These are phyloP conservation scores for Leptodactylus fallax DNA, from an alignment of 2,797 vertebrate genomes.

Conservation along the genomic window DNA sequence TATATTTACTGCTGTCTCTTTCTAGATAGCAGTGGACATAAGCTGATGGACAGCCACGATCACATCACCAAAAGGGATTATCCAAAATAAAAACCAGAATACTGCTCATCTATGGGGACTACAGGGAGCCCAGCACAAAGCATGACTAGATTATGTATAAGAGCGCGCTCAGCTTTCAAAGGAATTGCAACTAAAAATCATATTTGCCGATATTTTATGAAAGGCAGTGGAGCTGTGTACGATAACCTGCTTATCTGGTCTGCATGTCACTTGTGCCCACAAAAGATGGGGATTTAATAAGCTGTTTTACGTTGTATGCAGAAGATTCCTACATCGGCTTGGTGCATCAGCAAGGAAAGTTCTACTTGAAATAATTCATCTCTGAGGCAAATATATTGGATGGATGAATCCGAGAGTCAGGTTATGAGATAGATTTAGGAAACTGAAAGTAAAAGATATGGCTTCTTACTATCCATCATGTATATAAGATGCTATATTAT, in stretches of 20 bases:
- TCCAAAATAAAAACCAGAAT: conserved; percentile 17
- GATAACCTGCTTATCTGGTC: conserved; percentile 17
- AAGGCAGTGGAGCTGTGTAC: background rate
- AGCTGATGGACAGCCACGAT: conserved; percentile 40
- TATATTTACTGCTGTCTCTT: background rate
- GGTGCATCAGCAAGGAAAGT: background rate
- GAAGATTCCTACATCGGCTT: conserved; percentile 10
- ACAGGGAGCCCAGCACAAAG: conserved; percentile 31
- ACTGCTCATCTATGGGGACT: background rate
- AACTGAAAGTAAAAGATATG: background rate
- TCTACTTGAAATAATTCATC: background rate
- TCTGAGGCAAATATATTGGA: background rate
- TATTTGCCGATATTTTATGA: conserved; percentile 26
- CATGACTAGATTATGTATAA: conserved; percentile 28
- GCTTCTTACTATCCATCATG: background rate
- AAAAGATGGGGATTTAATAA: conserved; percentile 19
- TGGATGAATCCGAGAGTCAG: background rate
- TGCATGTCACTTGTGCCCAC: background rate
- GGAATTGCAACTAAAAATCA: conserved; percentile 11
- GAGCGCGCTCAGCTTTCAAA: background rate
- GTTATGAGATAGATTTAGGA: background rate
- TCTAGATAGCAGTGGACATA: conserved; percentile 18
- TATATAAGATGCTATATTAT: conserved; percentile 5
- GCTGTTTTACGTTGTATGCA: background rate
- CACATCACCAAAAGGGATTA: conserved; percentile 41